Percentiles rank a stretch among this genome's conserved stretches.
Conservation (phyloP, 2,797 vertebrate genomes). For the Coluber constrictor region DNA sequence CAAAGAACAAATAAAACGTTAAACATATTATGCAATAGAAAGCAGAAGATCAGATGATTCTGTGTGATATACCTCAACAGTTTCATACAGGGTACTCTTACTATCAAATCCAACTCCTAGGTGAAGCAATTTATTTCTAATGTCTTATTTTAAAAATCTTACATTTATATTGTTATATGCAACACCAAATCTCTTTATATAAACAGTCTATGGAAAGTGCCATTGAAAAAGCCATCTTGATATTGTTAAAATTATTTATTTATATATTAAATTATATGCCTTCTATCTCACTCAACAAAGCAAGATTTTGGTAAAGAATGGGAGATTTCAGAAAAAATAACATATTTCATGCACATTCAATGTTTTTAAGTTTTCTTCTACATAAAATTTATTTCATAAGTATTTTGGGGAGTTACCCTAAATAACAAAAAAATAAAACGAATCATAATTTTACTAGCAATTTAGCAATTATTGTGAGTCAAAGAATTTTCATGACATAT, state of each 20-base stretch:
- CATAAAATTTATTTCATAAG: not conserved
- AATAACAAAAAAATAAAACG: not conserved
- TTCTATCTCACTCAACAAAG: not conserved
- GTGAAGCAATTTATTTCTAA: not conserved
- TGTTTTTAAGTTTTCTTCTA: not conserved
- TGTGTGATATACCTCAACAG: not conserved
- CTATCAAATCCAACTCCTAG: not conserved
- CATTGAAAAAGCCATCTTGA: not conserved
- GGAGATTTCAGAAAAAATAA: not conserved
- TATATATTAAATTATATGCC: not conserved
- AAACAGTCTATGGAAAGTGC: not conserved
- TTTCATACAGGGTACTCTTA: not conserved
- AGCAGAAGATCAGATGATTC: not conserved
- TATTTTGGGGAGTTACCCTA: not conserved
- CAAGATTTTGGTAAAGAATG: not conserved
- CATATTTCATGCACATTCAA: not conserved
- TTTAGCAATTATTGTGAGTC: not conserved
- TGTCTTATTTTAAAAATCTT: not conserved
- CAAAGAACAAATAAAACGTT: not conserved
- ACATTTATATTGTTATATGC: not conserved
- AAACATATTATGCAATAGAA: not conserved
- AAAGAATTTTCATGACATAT: not conserved
- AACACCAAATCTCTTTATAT: not conserved
- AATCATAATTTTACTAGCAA: not conserved
- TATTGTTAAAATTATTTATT: not conserved